A percentile compares a stretch with the other conserved stretches of the same genome.
Evolutionary conservation across 2,113 vertebrate species (phyloP).

Genomic region (Elephas maximus): DNA sequence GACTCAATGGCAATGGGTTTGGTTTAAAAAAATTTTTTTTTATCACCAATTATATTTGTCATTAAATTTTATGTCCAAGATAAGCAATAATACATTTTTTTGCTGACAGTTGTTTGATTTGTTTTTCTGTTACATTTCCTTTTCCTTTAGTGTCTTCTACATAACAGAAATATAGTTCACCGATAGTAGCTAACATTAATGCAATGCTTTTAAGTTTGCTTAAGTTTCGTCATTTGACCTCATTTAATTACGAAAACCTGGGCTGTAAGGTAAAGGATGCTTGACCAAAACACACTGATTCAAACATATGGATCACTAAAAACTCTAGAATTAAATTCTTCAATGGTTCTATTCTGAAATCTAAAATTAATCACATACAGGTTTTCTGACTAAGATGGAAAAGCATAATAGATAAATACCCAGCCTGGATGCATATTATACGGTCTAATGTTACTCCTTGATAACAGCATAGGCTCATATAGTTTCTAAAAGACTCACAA

Average conservation of each 20-base stretch:
- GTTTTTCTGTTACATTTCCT: background rate
- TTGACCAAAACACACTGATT: conserved; percentile 60
- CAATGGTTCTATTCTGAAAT: conserved; percentile 54
- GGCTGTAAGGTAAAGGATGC: conserved; percentile 40
- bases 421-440: conserved; percentile 3
- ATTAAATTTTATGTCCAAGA: conserved; percentile 20
- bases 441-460: conserved; percentile 11
- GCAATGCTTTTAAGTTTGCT: background rate
- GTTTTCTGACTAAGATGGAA: conserved; percentile 47
- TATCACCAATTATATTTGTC: background rate
- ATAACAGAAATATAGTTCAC: background rate
- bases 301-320: conserved; percentile 36
- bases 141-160: background rate
- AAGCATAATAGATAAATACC: conserved; percentile 37
- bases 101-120: background rate
- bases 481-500: conserved; percentile 10
- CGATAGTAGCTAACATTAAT: conserved; percentile 6
- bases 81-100: background rate
- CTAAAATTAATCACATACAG: conserved; percentile 54
- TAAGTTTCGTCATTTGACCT: conserved; percentile 61
- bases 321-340: conserved; percentile 65
- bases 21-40: too few species aligned
- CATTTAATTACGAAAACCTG: conserved; percentile 70
- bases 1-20: too few species aligned
- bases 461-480: background rate